A percentile compares a stretch with the other conserved stretches of the same genome.
These are phyloP conservation scores for Boleophthalmus pectinirostris DNA, from an alignment of 2,113 vertebrate genomes.

Conservation along the genomic window DNA sequence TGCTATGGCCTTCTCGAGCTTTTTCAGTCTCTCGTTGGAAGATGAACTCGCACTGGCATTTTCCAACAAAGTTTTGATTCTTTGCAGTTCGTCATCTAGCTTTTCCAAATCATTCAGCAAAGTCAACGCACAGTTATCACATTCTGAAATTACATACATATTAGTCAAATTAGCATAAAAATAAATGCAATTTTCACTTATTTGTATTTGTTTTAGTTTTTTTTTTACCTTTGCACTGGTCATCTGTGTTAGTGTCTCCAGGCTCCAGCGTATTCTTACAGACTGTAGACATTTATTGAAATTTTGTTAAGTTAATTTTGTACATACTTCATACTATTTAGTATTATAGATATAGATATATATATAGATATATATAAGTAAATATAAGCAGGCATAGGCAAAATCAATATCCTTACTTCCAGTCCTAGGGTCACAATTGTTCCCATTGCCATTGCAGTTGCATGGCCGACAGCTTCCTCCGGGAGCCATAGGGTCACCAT, in stretches of 20 bases:
- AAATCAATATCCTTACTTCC: constrained; percentile 80
- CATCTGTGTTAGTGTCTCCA: constrained; percentile 82
- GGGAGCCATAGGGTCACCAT: constrained; percentile 83
- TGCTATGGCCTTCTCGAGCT: constrained; percentile 79
- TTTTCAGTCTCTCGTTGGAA: constrained; percentile 77
- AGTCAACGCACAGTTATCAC: constrained; percentile 89
- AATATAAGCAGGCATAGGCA: neutral
- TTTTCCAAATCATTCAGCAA: constrained; percentile 83
- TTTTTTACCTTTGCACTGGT: constrained; percentile 82
- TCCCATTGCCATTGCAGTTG: constrained; percentile 84
- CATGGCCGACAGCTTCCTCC: constrained; percentile 86
- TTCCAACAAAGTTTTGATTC: constrained; percentile 82
- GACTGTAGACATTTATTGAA: constrained; percentile 70
- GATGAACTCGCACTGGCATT: constrained; percentile 67
- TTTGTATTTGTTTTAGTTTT: neutral
- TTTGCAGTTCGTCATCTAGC: constrained; percentile 77
- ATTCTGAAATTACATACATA: constrained; percentile 75
- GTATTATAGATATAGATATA: neutral
- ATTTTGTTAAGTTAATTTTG: neutral
- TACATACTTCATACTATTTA: too few species aligned
- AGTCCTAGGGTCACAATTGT: constrained; percentile 84
- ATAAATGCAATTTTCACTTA: too few species aligned
- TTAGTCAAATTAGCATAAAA: neutral
- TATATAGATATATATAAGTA: too few species aligned
- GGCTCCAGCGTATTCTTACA: constrained; percentile 86